Conservation (phyloP, 2,888 invertebrate species). For the Lochmaea capreae region DNA sequence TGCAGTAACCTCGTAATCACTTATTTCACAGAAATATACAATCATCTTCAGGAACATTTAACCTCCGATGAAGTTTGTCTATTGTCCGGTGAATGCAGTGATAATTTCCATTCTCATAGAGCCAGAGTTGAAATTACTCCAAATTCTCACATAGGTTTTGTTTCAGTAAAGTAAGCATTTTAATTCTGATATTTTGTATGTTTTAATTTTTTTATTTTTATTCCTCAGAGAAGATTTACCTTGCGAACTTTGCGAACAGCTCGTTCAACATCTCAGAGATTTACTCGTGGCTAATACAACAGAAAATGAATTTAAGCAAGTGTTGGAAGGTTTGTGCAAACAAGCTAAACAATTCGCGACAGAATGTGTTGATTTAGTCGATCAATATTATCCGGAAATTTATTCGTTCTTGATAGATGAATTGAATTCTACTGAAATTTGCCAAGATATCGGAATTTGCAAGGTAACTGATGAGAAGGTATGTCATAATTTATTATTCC, state of each 20-base stretch:
- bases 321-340: constrained; percentile 83
- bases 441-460: constrained; percentile 79
- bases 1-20: constrained; percentile 80
- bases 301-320: constrained; percentile 81
- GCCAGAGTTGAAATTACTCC: constrained; percentile 70
- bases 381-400: constrained; percentile 81
- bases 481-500: constrained; percentile 13
- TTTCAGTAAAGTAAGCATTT: constrained; percentile 64
- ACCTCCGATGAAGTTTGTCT: constrained; percentile 78
- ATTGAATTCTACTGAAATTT: constrained; percentile 77
- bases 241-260: constrained; percentile 87
- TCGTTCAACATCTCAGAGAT: constrained; percentile 83
- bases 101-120: constrained; percentile 73
- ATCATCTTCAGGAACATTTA: constrained; percentile 72
- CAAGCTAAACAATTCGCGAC: constrained; percentile 79
- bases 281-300: constrained; percentile 87
- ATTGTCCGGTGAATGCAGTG: constrained; percentile 80
- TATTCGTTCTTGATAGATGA: constrained; percentile 78
- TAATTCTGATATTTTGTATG: background rate
- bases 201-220: no score
- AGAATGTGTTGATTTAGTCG: constrained; percentile 82
- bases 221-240: constrained; percentile 72
- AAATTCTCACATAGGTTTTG: constrained; percentile 70
- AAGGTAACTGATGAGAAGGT: constrained; percentile 53
- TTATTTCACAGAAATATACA: constrained; percentile 79